A percentile compares a stretch with the other conserved stretches of the same genome.
These are phyloP conservation scores for Bombus breviceps DNA, from an alignment of 1,140 invertebrate species.

Conservation along the genomic window DNA sequence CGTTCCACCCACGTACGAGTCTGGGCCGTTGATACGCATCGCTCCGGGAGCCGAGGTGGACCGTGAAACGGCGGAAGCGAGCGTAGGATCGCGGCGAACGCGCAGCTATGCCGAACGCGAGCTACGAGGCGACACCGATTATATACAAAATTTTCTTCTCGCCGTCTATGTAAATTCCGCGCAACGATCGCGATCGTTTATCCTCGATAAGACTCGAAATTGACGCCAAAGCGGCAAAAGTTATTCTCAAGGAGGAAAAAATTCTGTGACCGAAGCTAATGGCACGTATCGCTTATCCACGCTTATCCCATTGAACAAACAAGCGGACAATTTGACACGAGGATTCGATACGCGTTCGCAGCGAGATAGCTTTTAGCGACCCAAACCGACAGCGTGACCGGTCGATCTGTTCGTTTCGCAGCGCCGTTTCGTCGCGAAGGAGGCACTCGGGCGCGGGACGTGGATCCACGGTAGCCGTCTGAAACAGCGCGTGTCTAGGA, in stretches of 20 bases:
- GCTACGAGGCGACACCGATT: neutral
- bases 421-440: neutral
- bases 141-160: neutral
- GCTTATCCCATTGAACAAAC: neutral
- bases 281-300: neutral
- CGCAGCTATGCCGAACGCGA: conserved; percentile 24
- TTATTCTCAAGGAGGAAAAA: neutral
- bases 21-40: conserved; percentile 32
- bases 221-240: no score
- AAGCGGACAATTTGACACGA: neutral
- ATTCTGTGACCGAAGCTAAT: neutral
- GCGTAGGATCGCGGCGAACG: neutral
- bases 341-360: neutral
- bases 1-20: neutral
- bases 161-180: neutral
- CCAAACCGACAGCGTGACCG: neutral
- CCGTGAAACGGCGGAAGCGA: conserved; percentile 28
- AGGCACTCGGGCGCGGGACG: no score
- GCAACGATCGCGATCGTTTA: neutral
- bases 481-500: no score
- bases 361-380: neutral
- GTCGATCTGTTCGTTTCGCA: neutral
- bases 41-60: conserved; percentile 34
- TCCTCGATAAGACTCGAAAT: no score
- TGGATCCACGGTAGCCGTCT: rapidly evolving